phyloP scores from a whole-genome alignment of 1,140 invertebrate genomes.

The Hyposmocoma kahamanoa region DNA sequence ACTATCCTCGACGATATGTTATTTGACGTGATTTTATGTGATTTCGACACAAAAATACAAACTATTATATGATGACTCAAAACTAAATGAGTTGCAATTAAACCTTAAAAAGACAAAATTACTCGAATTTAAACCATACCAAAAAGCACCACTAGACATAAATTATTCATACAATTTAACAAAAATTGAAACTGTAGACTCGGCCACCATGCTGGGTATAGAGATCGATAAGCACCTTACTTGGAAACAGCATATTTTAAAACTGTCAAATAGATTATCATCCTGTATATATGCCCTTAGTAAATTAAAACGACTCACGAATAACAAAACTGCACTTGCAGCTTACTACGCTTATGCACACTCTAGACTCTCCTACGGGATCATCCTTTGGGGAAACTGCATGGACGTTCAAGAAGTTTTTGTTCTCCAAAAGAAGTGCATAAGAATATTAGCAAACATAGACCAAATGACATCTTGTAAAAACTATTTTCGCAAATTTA shows the following conservation, averaged over 20 bases:
- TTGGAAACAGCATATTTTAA: constrained; percentile 1
- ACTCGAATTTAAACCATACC: constrained; percentile 7
- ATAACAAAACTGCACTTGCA: constrained; percentile 3
- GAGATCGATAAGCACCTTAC: neutral
- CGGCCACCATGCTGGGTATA: constrained; percentile 1
- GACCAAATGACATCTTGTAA: constrained; percentile 4
- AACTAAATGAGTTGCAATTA: neutral
- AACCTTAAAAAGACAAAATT: constrained; percentile 8
- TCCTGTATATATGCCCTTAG: constrained; percentile 6
- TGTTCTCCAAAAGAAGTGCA: constrained; percentile 5
- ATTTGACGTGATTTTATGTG: too few relatives aligned
- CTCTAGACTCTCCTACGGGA: constrained; percentile 4
- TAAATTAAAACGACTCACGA: neutral
- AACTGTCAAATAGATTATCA: constrained; percentile 2
- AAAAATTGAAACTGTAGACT: neutral
- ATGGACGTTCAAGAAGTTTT: neutral
- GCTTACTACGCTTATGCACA: constrained; percentile 7
- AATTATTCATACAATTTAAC: neutral
- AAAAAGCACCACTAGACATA: constrained; percentile 5
- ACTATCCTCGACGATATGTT: too few relatives aligned
- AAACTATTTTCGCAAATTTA: constrained; percentile 1
- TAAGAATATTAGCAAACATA: constrained; percentile 7
- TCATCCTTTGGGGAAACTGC: constrained; percentile 8
- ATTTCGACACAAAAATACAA: too few relatives aligned
- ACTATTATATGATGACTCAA: too few relatives aligned